A percentile compares a stretch with the other conserved stretches of the same genome.
phyloP scores from a whole-genome alignment of 2,113 vertebrate genomes.

The Paracyprichromis sp. region DNA sequence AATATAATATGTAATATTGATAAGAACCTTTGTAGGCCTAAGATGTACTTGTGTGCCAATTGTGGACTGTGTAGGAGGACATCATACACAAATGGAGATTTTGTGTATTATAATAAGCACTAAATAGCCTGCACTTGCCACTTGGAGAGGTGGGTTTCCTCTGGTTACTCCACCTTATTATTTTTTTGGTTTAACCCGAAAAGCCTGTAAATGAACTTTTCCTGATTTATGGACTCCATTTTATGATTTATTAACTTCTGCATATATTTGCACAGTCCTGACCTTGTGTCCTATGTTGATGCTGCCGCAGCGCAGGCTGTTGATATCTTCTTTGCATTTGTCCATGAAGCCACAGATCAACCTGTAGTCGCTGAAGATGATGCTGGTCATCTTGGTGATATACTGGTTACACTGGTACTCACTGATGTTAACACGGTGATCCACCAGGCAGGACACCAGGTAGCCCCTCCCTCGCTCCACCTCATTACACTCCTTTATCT shows the following conservation, averaged over 20 bases:
- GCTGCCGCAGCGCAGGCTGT: slow-evolving; percentile 87
- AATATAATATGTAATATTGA: neutral
- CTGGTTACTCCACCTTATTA: neutral
- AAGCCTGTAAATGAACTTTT: neutral
- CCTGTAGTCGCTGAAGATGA: slow-evolving; percentile 91
- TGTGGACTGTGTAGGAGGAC: neutral
- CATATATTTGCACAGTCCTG: neutral
- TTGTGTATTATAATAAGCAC: neutral
- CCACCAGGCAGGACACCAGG: slow-evolving; percentile 92
- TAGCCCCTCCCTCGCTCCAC: slow-evolving; percentile 89
- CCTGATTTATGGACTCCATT: neutral
- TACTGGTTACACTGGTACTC: slow-evolving; percentile 97
- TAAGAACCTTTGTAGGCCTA: neutral
- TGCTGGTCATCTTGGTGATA: slow-evolving; percentile 94
- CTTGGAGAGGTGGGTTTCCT: neutral
- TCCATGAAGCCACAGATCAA: slow-evolving; percentile 97
- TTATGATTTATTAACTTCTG: neutral
- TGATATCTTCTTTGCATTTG: slow-evolving; percentile 90
- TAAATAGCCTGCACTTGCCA: neutral
- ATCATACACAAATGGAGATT: neutral
- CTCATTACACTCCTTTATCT: slow-evolving; percentile 94
- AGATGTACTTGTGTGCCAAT: neutral
- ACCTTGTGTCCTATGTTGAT: slow-evolving; percentile 92
- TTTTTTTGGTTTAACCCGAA: neutral
- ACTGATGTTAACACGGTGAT: slow-evolving; percentile 91